Base-by-base conservation (phyloP, 2,113 vertebrate species). In the Oriolus oriolus region DNA sequence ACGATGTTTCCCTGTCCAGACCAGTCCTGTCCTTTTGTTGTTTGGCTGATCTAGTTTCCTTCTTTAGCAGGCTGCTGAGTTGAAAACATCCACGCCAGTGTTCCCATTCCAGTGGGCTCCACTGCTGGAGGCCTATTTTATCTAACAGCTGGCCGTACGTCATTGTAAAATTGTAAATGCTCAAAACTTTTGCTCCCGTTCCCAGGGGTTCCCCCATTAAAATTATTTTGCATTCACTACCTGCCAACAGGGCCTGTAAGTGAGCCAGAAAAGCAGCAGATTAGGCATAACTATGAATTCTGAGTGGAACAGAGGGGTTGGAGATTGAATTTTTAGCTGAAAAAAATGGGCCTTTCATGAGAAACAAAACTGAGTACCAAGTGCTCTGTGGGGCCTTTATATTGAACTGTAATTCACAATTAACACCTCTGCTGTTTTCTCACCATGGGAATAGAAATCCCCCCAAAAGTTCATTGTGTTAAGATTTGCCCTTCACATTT, bases 221-320 rank as follows among this genome's bases (percentile, higher is more conserved):
- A 98, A 97, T 97, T 90, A 98, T 97, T 98, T 97, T 97, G 95
- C 97, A 98, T 98, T 98, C 98, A 98, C 70, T 97, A 98, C 96
- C 96, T 98, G 98, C 98, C 98, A 98, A 98, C 89, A 91, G 57
- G 85, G 87, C 90, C 96, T 98, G 97, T 95, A 97, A 97, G 87
- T 45, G 87, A 98, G 98, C 98, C 98, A 98, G 95, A 95, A 96
- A 97, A 97, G 96, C 90, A 68, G 95, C 97, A 98, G 98, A 98
- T 98, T 98, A 98, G 95, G 96, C 96, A 96, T 97, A 98, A 98
- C 97, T 97, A 98, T 98, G 97, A 98, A 97, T 98, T 97, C 97
- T 92, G 97, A 98, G 97, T 95, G 91, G 96, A 97, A 92, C 44
- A 84, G 95, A 97, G 66, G 74, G 94, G 91, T 93, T 94, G 87